These are phyloP conservation scores for Tenebrosternarchus preto DNA, from an alignment of 2,113 vertebrate species.

Conservation along the genomic window DNA sequence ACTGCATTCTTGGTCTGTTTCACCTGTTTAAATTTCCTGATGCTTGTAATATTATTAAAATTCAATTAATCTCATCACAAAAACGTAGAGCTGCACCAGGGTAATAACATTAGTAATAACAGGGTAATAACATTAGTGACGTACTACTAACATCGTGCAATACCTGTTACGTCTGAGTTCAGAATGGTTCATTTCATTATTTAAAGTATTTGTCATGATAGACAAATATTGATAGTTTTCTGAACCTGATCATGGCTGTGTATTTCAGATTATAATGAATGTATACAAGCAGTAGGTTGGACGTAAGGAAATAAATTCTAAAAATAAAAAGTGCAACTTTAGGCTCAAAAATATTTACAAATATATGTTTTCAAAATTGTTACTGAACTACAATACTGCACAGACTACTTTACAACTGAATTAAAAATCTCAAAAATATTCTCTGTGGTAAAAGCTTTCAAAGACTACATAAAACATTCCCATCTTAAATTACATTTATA, in stretches of 20 bases:
- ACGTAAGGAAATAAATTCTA: neutral
- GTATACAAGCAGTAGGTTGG: neutral
- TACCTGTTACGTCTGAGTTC: neutral
- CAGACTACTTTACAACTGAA: conserved; percentile 34
- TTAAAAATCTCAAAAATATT: conserved; percentile 21
- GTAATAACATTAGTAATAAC: no score
- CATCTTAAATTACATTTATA: conserved; percentile 25
- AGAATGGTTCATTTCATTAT: no score
- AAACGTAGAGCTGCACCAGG: no score
- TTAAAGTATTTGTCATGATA: no score
- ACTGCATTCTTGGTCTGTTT: neutral
- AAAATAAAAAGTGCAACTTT: conserved; percentile 2
- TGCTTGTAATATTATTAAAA: no score
- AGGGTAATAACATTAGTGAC: no score
- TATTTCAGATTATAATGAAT: neutral
- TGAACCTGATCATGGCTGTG: neutral
- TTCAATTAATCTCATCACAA: no score
- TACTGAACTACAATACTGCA: neutral
- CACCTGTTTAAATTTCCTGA: no score
- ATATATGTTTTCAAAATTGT: no score
- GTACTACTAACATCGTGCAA: conserved; percentile 38
- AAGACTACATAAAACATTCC: conserved; percentile 37
- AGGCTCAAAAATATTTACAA: neutral
- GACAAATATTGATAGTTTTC: neutral
- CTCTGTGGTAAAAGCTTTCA: conserved; percentile 2